Percentiles rank a stretch among this genome's conserved stretches.
These are phyloP conservation scores for Pogonophryne albipinna DNA, from an alignment of 2,797 vertebrate species.

Conservation along the genomic window DNA sequence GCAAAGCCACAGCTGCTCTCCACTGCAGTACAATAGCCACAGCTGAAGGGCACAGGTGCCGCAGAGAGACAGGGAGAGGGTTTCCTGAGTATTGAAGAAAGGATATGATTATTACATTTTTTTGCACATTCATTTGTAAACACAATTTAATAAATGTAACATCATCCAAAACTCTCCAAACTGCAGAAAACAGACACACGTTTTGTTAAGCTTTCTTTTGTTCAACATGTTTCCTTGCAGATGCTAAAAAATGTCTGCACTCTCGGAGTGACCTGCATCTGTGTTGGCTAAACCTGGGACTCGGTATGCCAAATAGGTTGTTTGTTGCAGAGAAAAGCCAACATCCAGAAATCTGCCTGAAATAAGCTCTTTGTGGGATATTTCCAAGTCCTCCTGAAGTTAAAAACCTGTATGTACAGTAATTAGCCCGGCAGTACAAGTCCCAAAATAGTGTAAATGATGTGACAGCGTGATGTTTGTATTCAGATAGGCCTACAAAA, in stretches of 20 bases:
- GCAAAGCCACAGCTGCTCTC: conserved; percentile 64
- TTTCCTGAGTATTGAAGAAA: conserved; percentile 28
- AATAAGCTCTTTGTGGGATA: conserved; percentile 46
- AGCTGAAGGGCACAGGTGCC: conserved; percentile 76
- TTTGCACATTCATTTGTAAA: conserved; percentile 16
- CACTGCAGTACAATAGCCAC: conserved; percentile 68
- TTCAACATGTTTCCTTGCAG: not conserved
- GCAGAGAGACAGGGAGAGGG: conserved; percentile 41
- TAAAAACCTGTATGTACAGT: not conserved
- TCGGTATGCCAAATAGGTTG: conserved; percentile 34
- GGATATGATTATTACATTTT: conserved; percentile 30
- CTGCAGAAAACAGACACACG: not conserved
- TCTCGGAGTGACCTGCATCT: conserved; percentile 41
- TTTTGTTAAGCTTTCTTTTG: not conserved
- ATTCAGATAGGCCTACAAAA: conserved; percentile 1
- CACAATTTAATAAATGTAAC: conserved; percentile 22
- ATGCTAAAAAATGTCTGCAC: conserved; percentile 28
- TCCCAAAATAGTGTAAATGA: not conserved
- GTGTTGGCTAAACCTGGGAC: conserved; percentile 31
- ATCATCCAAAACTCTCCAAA: conserved; percentile 7
- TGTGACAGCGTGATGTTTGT: not conserved
- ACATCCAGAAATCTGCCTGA: conserved; percentile 42
- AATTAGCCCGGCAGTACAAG: conserved; percentile 21
- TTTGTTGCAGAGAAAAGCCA: conserved; percentile 30
- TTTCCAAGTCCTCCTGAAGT: conserved; percentile 9